Evolutionary conservation across 2,113 vertebrate species (phyloP).

Genomic region (Anoplopoma fimbria): DNA sequence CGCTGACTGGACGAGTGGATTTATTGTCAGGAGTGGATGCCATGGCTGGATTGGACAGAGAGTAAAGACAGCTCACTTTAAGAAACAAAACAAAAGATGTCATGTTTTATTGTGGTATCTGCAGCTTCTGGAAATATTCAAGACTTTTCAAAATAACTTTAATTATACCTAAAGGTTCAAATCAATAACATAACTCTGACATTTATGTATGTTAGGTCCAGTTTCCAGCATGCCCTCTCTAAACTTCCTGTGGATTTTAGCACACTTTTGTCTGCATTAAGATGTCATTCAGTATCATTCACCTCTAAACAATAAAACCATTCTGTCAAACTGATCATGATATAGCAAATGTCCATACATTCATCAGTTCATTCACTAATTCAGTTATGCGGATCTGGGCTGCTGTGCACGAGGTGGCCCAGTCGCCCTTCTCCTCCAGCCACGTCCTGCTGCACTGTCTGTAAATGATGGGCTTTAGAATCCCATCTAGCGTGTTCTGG

Average conservation of each 20-base stretch:
- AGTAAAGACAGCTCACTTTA: neutral
- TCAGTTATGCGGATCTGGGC: neutral
- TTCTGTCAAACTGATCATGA: neutral
- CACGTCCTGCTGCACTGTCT: too few species aligned
- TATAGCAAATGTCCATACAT: neutral
- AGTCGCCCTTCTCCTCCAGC: too few species aligned
- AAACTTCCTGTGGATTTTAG: neutral
- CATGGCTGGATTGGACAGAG: slow-evolving; percentile 80
- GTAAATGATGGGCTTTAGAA: too few species aligned
- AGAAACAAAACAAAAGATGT: neutral
- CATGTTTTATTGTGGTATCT: neutral
- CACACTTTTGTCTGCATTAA: neutral
- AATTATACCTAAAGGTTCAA: neutral
- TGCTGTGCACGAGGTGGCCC: too few species aligned
- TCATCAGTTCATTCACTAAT: neutral
- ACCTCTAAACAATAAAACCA: neutral
- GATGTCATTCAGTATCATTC: neutral
- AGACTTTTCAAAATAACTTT: too few species aligned
- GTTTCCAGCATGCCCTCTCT: neutral
- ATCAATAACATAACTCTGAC: neutral
- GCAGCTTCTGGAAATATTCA: neutral
- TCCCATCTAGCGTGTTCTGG: too few species aligned
- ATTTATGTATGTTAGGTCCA: neutral
- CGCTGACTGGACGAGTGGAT: slow-evolving; percentile 92
- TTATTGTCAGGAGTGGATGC: slow-evolving; percentile 89